Evolutionary conservation across 2,888 invertebrate species (phyloP).

Genomic region (Melanotus villosus): DNA sequence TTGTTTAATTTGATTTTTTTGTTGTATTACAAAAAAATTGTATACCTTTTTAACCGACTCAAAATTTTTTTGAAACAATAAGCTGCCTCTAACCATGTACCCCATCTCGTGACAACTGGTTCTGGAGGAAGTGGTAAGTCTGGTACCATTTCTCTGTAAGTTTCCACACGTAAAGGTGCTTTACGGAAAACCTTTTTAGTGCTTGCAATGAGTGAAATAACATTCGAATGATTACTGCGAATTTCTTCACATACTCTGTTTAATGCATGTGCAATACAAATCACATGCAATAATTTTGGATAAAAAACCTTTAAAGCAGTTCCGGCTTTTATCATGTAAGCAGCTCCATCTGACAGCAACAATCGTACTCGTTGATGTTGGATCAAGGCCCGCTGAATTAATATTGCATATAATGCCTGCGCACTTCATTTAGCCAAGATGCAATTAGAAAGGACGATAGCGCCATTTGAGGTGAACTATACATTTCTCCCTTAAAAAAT

Average conservation of each 20-base stretch:
- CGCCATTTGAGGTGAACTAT: too few relatives aligned
- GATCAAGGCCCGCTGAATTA: too few relatives aligned
- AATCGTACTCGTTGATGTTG: neutral
- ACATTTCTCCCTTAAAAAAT: too few relatives aligned
- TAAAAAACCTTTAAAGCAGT: neutral
- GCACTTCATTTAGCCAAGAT: too few relatives aligned
- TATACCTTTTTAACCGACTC: slow-evolving; percentile 10
- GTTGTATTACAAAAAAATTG: too few relatives aligned
- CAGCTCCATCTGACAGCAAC: neutral
- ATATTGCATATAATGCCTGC: too few relatives aligned
- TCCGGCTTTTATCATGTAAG: neutral
- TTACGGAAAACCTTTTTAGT: slow-evolving; percentile 60
- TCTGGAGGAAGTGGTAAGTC: slow-evolving; percentile 56
- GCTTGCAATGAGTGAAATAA: slow-evolving; percentile 54
- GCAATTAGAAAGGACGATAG: too few relatives aligned
- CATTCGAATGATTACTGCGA: slow-evolving; percentile 49
- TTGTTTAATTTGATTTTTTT: too few relatives aligned
- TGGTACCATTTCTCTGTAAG: slow-evolving; percentile 49
- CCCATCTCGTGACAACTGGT: slow-evolving; percentile 60
- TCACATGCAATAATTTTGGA: neutral
- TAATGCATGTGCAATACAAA: slow-evolving; percentile 35
- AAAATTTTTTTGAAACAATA: slow-evolving; percentile 7
- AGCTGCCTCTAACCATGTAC: slow-evolving; percentile 58
- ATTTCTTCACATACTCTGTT: slow-evolving; percentile 57
- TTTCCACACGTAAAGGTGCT: slow-evolving; percentile 48